Evolutionary conservation across 2,797 vertebrate species (phyloP).

Genomic region (Apogon hyalosoma): DNA sequence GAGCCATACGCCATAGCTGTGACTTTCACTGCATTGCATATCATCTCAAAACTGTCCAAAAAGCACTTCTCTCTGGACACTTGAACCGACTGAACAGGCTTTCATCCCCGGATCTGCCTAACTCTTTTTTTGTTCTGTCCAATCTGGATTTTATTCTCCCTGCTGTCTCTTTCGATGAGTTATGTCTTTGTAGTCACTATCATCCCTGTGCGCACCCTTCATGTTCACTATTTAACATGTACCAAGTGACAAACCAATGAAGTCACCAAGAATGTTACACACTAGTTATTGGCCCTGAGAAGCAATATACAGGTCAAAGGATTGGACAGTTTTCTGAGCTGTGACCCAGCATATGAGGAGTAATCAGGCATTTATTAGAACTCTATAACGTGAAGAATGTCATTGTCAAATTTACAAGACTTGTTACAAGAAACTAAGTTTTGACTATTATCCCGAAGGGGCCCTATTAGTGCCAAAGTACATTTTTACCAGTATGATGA

Average conservation of each 20-base stretch:
- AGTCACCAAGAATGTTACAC: slow-evolving; percentile 76
- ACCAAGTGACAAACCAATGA: slow-evolving; percentile 79
- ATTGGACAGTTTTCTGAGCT: slow-evolving; percentile 53
- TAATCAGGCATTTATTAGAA: slow-evolving; percentile 58
- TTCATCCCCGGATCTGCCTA: slow-evolving; percentile 70
- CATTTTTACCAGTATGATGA: slow-evolving; percentile 54
- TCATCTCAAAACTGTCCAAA: slow-evolving; percentile 65
- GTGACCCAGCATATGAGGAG: slow-evolving; percentile 43
- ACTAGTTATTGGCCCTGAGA: slow-evolving; percentile 71
- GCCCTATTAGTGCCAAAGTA: slow-evolving; percentile 38
- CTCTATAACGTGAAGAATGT: slow-evolving; percentile 66
- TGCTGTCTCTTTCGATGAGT: slow-evolving; percentile 65
- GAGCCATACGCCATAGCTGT: slow-evolving; percentile 66
- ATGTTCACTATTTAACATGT: slow-evolving; percentile 71
- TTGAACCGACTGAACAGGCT: slow-evolving; percentile 61
- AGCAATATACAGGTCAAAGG: slow-evolving; percentile 72
- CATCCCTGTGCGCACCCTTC: slow-evolving; percentile 54
- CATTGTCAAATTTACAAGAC: slow-evolving; percentile 69
- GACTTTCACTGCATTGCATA: slow-evolving; percentile 74
- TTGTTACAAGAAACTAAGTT: slow-evolving; percentile 51
- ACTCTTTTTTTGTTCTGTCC: slow-evolving; percentile 50
- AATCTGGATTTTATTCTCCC: slow-evolving; percentile 75
- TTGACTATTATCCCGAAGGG: slow-evolving; percentile 46
- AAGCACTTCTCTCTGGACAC: slow-evolving; percentile 61
- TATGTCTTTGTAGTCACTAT: slow-evolving; percentile 73